A percentile compares a stretch with the other conserved stretches of the same genome.
Evolutionary conservation across 2,113 vertebrate genomes (phyloP).

Genomic region (Calcarius ornatus): DNA sequence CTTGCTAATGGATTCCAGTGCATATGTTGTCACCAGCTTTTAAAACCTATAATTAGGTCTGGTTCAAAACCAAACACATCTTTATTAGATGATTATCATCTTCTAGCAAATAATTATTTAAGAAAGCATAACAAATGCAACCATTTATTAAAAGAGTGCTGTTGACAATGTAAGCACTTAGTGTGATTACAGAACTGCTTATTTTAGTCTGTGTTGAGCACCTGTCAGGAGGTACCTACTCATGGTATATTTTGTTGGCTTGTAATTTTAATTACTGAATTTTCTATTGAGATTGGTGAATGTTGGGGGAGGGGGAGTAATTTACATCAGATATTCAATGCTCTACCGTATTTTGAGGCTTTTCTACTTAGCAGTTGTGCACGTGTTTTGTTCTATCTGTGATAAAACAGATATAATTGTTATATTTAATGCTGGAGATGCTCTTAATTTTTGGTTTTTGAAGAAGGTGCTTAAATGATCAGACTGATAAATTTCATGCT

Average conservation of each 20-base stretch:
- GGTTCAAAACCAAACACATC: not conserved
- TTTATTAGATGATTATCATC: constrained; percentile 21
- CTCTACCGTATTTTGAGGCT: not conserved
- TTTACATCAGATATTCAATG: not conserved
- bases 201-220: not conserved
- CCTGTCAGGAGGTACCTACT: not conserved
- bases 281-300: not conserved
- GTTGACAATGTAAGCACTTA: not conserved
- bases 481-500: not conserved
- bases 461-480: not conserved
- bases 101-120: not conserved
- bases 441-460: not conserved
- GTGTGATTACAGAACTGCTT: not conserved
- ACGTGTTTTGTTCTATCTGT: not conserved
- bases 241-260: not conserved
- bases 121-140: not conserved
- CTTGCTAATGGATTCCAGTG: not conserved
- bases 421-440: not conserved
- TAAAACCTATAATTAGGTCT: not conserved
- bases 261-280: not conserved
- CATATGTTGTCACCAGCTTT: not conserved
- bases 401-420: not conserved
- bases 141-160: not conserved
- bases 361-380: not conserved
- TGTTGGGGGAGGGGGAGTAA: not conserved